These are phyloP conservation scores for Corynorhinus townsendii DNA, from an alignment of 2,113 vertebrate species.

Conservation along the genomic window DNA sequence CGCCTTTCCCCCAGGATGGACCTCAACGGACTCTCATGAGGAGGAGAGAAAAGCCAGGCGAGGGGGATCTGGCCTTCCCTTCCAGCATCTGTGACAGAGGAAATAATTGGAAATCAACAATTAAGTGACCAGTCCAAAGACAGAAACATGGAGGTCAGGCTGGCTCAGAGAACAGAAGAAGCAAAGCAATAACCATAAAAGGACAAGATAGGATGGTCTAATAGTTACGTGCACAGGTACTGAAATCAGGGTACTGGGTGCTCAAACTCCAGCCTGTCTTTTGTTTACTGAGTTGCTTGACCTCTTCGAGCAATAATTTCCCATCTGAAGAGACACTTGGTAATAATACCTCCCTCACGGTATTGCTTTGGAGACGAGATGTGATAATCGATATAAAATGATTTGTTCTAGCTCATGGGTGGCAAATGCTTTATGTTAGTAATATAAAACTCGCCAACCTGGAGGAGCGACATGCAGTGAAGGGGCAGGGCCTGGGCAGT, in stretches of 20 bases:
- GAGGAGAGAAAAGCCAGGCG: not conserved
- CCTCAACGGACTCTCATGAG: not conserved
- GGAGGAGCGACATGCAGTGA: not conserved
- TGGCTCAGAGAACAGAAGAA: not conserved
- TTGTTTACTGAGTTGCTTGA: not conserved
- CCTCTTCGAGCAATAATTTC: not conserved
- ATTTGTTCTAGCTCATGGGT: not conserved
- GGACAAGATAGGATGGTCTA: not conserved
- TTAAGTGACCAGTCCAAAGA: not conserved
- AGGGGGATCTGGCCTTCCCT: not conserved
- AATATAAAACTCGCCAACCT: not conserved
- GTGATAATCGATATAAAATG: not conserved
- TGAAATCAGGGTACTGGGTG: not conserved
- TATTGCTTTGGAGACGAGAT: conserved; percentile 16
- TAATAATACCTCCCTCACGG: not conserved
- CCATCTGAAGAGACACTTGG: not conserved
- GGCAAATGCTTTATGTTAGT: not conserved
- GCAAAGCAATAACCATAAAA: not conserved
- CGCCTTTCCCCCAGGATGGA: not conserved
- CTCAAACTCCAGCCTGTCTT: not conserved
- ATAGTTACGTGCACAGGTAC: not conserved
- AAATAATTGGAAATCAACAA: conserved; percentile 22
- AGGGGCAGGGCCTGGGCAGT: not conserved
- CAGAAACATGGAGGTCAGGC: not conserved
- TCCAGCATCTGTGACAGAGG: not conserved